Evolutionary conservation across 2,113 vertebrate species (phyloP), one percentile per base, ranked within the genome.

Genomic region (Triplophysa tibetana): DNA sequence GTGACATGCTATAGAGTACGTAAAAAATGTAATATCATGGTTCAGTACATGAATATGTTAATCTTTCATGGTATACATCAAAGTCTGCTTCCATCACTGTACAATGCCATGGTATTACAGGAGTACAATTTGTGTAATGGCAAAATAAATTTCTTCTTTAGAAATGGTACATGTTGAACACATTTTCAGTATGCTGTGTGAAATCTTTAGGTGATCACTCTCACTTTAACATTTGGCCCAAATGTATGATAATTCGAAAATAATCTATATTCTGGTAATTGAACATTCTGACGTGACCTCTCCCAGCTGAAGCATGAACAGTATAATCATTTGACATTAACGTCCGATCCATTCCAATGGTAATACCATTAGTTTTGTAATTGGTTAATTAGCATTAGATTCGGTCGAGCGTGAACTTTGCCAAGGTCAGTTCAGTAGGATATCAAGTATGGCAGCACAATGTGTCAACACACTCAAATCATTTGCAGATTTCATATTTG

Each of bases 181-280:
- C 13, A 5, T 45, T 62, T 48, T 62, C 13, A 26, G 38, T 63
- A 48, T n/a, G 58, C 10, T 2, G 38, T 10, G 26, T 24, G 41
- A 75, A 61, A 60, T 74, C 60, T 74, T 74, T 61, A 26, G 58
- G 21, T 63, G 21, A 48, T 63, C 10, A 26, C 21, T 24, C n/a
- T 60, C n/a, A 60, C 58, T 73, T 23, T 4, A 41, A 45, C 7
- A 56, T 72, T 1, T 0, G 33, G n/a, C 21, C 41, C 54, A 73
- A 60, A 73, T 60, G 8, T 16, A 60, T 60, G 13, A n/a, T 60
- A 60, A 73, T 73, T 56, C 60, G 67, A 52, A 62, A 54, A n/a
- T 2, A 70, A 50, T 65, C 26, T 24, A 54, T 72, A 23, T n/a
- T 62, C 68, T 2, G 0, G 62, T 65, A 9, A 56, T 63, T 73